These are phyloP conservation scores for Perca flavescens DNA, from an alignment of 2,113 vertebrate species.

Conservation along the genomic window DNA sequence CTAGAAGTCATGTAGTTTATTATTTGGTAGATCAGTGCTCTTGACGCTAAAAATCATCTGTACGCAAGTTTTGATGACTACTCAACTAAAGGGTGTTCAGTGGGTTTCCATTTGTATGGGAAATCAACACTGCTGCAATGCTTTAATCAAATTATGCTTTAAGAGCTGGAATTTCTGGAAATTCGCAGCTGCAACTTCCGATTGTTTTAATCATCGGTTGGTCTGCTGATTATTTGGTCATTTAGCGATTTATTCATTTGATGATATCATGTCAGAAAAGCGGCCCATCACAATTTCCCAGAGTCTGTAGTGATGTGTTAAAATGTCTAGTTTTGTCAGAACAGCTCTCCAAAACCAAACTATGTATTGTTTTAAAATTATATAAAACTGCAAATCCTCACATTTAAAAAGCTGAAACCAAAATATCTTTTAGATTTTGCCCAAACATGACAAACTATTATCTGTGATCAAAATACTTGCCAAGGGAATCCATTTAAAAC, in stretches of 20 bases:
- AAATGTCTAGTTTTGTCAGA: not conserved
- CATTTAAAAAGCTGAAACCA: not conserved
- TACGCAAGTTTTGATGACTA: no score
- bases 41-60: not conserved
- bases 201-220: not conserved
- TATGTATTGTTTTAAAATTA: not conserved
- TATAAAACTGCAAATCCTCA: no score
- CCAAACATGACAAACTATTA: not conserved
- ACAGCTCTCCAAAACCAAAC: not conserved
- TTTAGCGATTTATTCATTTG: not conserved
- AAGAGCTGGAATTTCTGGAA: no score
- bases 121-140: not conserved
- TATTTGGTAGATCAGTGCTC: no score
- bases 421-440: not conserved
- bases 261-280: no score
- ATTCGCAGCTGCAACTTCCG: not conserved
- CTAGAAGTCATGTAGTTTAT: not conserved
- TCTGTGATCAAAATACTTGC: not conserved
- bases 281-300: no score
- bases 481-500: not conserved
- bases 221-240: not conserved
- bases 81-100: not conserved
- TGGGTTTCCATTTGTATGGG: no score
- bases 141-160: not conserved
- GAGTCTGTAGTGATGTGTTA: no score